phyloP scores from a whole-genome alignment of 23 tunicate genomes.

The Ascidia mentula region DNA sequence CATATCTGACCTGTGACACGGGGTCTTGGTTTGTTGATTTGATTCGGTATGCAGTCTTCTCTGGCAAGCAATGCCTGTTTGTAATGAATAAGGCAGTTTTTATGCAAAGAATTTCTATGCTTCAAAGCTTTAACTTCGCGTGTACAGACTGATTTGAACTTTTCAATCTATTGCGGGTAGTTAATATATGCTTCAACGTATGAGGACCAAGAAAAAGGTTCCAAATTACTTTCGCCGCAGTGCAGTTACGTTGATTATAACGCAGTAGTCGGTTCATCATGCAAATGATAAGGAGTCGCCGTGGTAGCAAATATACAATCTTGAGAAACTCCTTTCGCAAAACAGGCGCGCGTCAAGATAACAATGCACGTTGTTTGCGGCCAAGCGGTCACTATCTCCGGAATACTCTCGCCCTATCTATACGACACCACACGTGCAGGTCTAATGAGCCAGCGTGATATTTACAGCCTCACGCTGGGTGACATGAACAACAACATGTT shows the following conservation, averaged over 20 bases:
- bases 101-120: too few species aligned
- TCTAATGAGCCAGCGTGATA: not conserved
- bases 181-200: too few species aligned
- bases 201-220: too few species aligned
- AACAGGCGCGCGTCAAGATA: not conserved
- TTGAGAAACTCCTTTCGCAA: not conserved
- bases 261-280: not conserved
- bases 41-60: too few species aligned
- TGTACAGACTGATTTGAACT: too few species aligned
- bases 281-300: conserved; percentile 3
- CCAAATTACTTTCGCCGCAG: not conserved
- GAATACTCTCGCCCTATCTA: not conserved
- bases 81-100: too few species aligned
- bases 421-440: not conserved
- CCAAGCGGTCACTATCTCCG: not conserved
- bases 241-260: not conserved
- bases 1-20: too few species aligned
- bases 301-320: not conserved
- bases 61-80: too few species aligned
- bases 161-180: too few species aligned
- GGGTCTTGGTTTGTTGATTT: too few species aligned
- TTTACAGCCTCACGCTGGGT: not conserved
- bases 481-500: not conserved
- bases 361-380: conserved; percentile 3
- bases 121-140: too few species aligned